Evolutionary conservation across 1,140 invertebrate species (phyloP).

Genomic region (Bombus polaris): DNA sequence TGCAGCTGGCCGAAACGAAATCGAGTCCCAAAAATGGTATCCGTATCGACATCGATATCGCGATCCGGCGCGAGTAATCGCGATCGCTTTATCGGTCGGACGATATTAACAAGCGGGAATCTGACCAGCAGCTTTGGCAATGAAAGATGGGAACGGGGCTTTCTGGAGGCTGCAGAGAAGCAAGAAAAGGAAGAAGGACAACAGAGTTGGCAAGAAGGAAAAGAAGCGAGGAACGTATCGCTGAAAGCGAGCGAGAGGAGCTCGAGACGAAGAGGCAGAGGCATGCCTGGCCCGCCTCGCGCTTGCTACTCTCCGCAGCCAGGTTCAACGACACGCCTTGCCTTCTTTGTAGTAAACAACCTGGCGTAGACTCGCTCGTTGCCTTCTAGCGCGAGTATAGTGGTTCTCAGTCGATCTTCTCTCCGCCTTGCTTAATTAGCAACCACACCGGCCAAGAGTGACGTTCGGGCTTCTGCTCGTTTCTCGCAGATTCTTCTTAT

Average conservation of each 20-base stretch:
- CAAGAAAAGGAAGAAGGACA: conserved; percentile 29
- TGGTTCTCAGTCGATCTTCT: conserved; percentile 71
- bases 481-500: neutral
- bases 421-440: conserved; percentile 38
- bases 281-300: conserved; percentile 73
- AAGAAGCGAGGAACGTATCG: conserved; percentile 43
- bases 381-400: conserved; percentile 75
- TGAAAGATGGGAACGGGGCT: conserved; percentile 60
- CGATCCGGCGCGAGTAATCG: conserved; percentile 1
- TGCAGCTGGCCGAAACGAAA: neutral
- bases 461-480: neutral
- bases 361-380: conserved; percentile 76
- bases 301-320: conserved; percentile 73
- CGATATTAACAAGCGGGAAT: conserved; percentile 54
- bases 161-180: conserved; percentile 61
- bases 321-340: conserved; percentile 82
- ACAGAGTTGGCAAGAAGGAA: conserved; percentile 15
- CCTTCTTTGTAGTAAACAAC: conserved; percentile 81
- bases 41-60: conserved; percentile 20
- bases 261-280: conserved; percentile 54
- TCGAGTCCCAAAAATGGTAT: conserved; percentile 5
- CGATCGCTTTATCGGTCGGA: conserved; percentile 53
- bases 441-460: conserved; percentile 10
- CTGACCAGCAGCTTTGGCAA: conserved; percentile 60
- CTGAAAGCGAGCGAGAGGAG: conserved; percentile 63